These are phyloP conservation scores for Poeciliopsis prolifica DNA, from an alignment of 2,113 vertebrate genomes.

Conservation along the genomic window DNA sequence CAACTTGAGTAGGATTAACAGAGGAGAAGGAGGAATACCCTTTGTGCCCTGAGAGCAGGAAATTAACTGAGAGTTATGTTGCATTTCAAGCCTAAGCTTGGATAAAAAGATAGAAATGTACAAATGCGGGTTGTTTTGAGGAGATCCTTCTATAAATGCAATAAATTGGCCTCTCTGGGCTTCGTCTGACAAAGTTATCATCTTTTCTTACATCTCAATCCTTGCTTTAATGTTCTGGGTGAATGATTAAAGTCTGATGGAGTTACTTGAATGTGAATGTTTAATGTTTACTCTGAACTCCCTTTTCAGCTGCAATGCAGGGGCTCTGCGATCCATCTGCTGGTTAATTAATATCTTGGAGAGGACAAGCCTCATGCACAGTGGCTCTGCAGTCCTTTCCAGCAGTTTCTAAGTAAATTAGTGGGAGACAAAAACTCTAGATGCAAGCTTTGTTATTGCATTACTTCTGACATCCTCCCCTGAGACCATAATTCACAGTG, in stretches of 20 bases:
- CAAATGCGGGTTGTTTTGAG: neutral
- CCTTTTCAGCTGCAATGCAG: neutral
- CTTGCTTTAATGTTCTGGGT: neutral
- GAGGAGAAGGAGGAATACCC: constrained; percentile 53
- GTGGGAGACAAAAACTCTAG: constrained; percentile 71
- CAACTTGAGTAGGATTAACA: constrained; percentile 69
- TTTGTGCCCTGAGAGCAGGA: constrained; percentile 49
- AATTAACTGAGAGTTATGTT: constrained; percentile 28
- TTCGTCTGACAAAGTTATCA: constrained; percentile 21
- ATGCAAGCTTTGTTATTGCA: constrained; percentile 72
- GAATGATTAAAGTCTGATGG: constrained; percentile 4
- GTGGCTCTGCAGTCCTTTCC: constrained; percentile 61
- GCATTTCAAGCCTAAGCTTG: constrained; percentile 3
- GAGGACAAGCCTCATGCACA: constrained; percentile 62
- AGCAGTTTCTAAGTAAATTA: constrained; percentile 83
- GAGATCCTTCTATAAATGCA: too few species aligned
- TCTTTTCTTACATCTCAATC: neutral
- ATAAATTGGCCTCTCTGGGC: constrained; percentile 12
- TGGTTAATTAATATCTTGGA: constrained; percentile 70
- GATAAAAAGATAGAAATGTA: constrained; percentile 13
- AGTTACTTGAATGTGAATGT: constrained; percentile 12
- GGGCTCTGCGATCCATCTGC: constrained; percentile 31
- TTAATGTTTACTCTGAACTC: neutral
- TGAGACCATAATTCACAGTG: constrained; percentile 63
- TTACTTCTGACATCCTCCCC: constrained; percentile 60